Percentiles rank a stretch among this genome's conserved stretches.
phyloP scores from a whole-genome alignment of 2,888 invertebrate genomes.

The Saturnia pavonia region DNA sequence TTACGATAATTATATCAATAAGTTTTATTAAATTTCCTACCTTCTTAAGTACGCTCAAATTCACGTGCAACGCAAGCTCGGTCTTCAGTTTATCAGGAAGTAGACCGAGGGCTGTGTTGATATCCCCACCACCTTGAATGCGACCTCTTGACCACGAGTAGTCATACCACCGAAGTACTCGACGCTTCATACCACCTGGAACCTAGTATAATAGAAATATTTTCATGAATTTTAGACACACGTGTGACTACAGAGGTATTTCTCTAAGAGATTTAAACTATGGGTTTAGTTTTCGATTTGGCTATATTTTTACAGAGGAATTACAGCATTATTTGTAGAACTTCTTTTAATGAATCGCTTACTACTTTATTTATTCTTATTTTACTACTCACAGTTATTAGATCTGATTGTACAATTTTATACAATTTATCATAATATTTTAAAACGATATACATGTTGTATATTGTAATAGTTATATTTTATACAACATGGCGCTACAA shows the following conservation, averaged over 20 bases:
- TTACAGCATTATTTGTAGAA: too few species aligned
- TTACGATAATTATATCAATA: neutral
- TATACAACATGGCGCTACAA: too few species aligned
- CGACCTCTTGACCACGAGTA: conserved; percentile 98
- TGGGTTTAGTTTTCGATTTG: too few species aligned
- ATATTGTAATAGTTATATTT: too few species aligned
- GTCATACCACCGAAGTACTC: conserved; percentile 98
- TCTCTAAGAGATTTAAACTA: neutral
- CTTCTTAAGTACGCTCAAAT: conserved; percentile 96
- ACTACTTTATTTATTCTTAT: too few species aligned
- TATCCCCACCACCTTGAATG: conserved; percentile 97
- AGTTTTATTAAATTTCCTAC: conserved; percentile 63
- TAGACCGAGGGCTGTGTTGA: conserved; percentile 95
- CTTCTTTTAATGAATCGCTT: too few species aligned
- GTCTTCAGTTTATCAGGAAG: conserved; percentile 98
- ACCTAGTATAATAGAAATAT: conserved; percentile 73
- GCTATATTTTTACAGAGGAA: too few species aligned
- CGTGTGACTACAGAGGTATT: neutral
- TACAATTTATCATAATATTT: too few species aligned
- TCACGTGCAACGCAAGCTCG: conserved; percentile 97
- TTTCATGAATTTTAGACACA: neutral
- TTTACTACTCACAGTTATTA: too few species aligned
- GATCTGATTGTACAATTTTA: too few species aligned
- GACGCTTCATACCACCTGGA: conserved; percentile 97
- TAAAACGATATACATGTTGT: too few species aligned